phyloP scores from a whole-genome alignment of 2,113 vertebrate genomes.

The Xiphophorus hellerii region DNA sequence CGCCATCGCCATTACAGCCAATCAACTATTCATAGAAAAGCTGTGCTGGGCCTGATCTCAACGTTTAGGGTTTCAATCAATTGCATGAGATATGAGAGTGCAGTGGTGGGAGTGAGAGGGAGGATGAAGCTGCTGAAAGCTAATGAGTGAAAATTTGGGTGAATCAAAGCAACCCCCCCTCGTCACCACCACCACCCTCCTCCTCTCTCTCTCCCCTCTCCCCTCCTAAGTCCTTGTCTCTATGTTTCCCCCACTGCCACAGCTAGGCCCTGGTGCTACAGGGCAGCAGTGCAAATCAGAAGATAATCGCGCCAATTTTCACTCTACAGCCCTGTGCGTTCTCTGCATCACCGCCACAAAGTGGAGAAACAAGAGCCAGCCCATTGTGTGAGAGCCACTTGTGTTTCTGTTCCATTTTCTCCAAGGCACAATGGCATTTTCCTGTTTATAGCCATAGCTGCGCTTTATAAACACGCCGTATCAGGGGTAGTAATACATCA shows the following conservation, averaged over 20 bases:
- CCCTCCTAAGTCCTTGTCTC: slow-evolving; percentile 11
- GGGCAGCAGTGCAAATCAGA: slow-evolving; percentile 43
- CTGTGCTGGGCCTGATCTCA: slow-evolving; percentile 33
- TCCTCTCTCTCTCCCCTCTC: no score
- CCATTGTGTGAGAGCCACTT: slow-evolving; percentile 66
- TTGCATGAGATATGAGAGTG: slow-evolving; percentile 62
- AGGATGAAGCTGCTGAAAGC: slow-evolving; percentile 50
- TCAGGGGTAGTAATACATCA: slow-evolving; percentile 38
- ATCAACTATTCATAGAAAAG: slow-evolving; percentile 73
- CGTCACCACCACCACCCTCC: background rate
- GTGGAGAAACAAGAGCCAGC: slow-evolving; percentile 26
- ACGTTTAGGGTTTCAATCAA: slow-evolving; percentile 76
- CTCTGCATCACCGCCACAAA: slow-evolving; percentile 48
- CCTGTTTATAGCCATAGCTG: slow-evolving; percentile 47
- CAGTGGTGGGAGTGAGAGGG: slow-evolving; percentile 20
- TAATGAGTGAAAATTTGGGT: slow-evolving; percentile 44
- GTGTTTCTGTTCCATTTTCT: slow-evolving; percentile 58
- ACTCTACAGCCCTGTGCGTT: slow-evolving; percentile 49
- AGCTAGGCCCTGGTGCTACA: slow-evolving; percentile 22
- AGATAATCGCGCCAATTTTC: slow-evolving; percentile 49
- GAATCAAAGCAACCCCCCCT: slow-evolving; percentile 30
- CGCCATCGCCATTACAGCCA: slow-evolving; percentile 54
- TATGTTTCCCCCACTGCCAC: slow-evolving; percentile 18
- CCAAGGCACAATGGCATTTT: slow-evolving; percentile 48
- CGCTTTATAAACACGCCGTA: slow-evolving; percentile 44